Percentiles rank a stretch among this genome's conserved stretches.
phyloP scores from a whole-genome alignment of 2,888 invertebrate genomes.

The Mesorhabditis spiculigera region DNA sequence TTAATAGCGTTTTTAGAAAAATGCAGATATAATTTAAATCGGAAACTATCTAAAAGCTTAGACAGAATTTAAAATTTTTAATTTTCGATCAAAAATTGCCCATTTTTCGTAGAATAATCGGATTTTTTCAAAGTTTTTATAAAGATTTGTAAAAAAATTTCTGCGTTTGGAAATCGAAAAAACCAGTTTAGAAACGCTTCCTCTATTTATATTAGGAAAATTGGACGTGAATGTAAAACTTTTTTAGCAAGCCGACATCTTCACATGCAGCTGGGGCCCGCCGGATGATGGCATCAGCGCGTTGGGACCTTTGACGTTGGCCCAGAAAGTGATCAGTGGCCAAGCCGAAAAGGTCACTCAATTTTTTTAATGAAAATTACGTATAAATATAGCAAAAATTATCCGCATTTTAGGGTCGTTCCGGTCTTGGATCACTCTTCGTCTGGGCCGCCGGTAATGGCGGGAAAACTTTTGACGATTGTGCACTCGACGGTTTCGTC shows the following conservation, averaged over 20 bases:
- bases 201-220: too few relatives aligned
- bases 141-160: too few relatives aligned
- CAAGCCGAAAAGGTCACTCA: background rate
- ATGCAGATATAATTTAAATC: too few relatives aligned
- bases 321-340: background rate
- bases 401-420: background rate
- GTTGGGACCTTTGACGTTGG: background rate
- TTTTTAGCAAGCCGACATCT: constrained; percentile 1
- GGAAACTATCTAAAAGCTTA: too few relatives aligned
- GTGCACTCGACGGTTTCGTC: background rate
- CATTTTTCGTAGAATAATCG: too few relatives aligned
- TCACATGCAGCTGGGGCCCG: constrained; percentile 6
- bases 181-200: too few relatives aligned
- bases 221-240: background rate
- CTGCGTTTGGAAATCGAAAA: too few relatives aligned
- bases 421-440: background rate
- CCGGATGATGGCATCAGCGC: background rate
- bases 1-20: too few relatives aligned
- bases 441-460: background rate
- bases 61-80: too few relatives aligned
- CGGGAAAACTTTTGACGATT: background rate
- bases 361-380: background rate
- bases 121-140: too few relatives aligned
- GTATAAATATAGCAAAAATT: background rate
- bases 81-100: too few relatives aligned